A percentile compares a stretch with the other conserved stretches of the same genome.
Conservation (phyloP, 2,797 vertebrate genomes). For the Lepidocolaptes lacrymiger region DNA sequence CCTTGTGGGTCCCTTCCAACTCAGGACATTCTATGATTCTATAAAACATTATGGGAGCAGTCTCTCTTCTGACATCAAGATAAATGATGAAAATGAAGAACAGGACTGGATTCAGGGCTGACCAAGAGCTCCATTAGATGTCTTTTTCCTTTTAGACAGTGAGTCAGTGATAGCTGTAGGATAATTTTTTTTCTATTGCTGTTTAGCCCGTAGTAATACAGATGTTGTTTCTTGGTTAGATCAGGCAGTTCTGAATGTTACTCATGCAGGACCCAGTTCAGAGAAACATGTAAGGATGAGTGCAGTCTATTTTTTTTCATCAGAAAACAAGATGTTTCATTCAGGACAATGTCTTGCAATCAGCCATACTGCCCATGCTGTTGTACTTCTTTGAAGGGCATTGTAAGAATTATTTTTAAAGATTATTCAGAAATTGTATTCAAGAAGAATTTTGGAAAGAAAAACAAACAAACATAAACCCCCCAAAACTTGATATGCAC, state of each 20-base stretch:
- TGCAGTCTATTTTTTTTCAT: not conserved
- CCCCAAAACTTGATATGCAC: not conserved
- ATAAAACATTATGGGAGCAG: fast-evolving
- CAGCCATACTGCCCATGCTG: not conserved
- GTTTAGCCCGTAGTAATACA: not conserved
- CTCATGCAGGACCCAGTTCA: not conserved
- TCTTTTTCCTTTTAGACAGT: not conserved
- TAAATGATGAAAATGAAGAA: not conserved
- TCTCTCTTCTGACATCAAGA: not conserved
- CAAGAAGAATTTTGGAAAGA: not conserved
- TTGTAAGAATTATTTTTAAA: not conserved
- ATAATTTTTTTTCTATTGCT: not conserved
- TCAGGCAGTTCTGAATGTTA: not conserved
- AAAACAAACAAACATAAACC: not conserved
- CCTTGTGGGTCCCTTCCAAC: not conserved
- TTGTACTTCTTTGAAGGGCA: not conserved
- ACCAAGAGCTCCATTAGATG: not conserved
- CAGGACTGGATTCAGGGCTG: not conserved
- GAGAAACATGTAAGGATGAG: not conserved
- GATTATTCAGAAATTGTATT: not conserved
- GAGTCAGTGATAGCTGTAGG: not conserved
- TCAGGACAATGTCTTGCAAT: not conserved
- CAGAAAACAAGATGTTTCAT: not conserved
- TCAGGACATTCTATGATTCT: not conserved
- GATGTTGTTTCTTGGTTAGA: not conserved